phyloP scores from a whole-genome alignment of 2,888 invertebrate species.

The Rhabditoides inermis region DNA sequence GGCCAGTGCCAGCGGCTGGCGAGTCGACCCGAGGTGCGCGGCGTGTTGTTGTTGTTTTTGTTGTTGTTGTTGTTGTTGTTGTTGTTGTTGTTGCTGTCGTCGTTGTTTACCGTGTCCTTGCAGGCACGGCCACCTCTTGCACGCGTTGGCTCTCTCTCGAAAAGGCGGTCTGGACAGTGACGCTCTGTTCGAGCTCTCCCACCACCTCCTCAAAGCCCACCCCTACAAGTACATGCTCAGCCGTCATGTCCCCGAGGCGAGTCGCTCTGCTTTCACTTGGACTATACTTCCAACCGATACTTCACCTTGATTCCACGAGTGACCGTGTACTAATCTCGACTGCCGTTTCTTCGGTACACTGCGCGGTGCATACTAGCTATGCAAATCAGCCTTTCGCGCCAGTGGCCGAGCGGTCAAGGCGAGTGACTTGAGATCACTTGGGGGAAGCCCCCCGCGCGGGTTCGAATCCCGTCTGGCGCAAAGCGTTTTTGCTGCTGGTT shows the following conservation, averaged over 20 bases:
- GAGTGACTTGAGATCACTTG: too few species aligned
- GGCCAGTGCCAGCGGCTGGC: too few species aligned
- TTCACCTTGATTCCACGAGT: too few species aligned
- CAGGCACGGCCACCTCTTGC: slow-evolving; percentile 80
- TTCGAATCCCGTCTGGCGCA: too few species aligned
- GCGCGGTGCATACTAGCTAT: neutral
- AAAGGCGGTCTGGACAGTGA: slow-evolving; percentile 77
- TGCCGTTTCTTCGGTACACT: too few species aligned
- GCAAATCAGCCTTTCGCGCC: neutral
- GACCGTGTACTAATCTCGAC: too few species aligned
- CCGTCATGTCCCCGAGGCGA: slow-evolving; percentile 7
- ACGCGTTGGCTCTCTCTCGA: slow-evolving; percentile 79
- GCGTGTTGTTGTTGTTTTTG: too few species aligned
- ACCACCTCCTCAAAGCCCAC: slow-evolving; percentile 91
- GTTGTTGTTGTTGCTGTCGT: too few species aligned
- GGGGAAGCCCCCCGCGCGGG: too few species aligned
- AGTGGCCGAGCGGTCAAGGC: neutral
- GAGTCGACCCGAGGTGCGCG: neutral
- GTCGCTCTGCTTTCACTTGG: neutral
- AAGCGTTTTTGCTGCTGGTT: too few species aligned
- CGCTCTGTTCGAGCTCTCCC: slow-evolving; percentile 82
- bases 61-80: too few species aligned
- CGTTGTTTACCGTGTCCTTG: slow-evolving; percentile 16
- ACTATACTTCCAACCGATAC: too few species aligned
- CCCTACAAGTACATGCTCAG: slow-evolving; percentile 66